Evolutionary conservation across 2,113 vertebrate species (phyloP), one percentile per base, ranked within the genome.

Genomic region (Hemibagrus wyckioides): DNA sequence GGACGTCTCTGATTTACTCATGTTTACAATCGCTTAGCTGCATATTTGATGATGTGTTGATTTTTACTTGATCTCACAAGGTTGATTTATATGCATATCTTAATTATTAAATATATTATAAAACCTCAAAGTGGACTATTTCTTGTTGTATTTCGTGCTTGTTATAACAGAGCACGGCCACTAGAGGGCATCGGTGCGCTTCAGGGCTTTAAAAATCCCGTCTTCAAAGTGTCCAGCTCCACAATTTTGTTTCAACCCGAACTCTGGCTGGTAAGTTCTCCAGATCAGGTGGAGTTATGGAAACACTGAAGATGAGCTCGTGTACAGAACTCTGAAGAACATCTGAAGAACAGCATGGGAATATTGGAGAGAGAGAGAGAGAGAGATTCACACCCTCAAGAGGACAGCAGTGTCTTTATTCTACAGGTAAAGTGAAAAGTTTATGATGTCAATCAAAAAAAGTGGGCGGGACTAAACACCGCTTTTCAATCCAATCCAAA

Each of bases 61-160:
- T 80, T 86, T 80, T 54, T 82, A 41, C 17, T n/a, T 54, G 57
- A 71, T 73, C 33, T 69, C 61, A 69, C 9, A 75, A 36, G 36
- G 17, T 73, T 86, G 63, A 87, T 82, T 82, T 73, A 13, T 82
- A 44, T n/a, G 44, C 71, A 28, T 85, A 48, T 85, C 76, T 65
- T 65, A 80, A 61, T n/a, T 23, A 52, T 79, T 85, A 86, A 86
- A 80, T 21, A 80, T 21, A 28, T 23, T 79, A 79, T 63, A 36
- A 85, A 48, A 11, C 28, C 14, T 52, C 75, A 30, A 15, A 59
- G 11, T 56, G 30, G 7, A 21, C 13, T 8, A 59, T 59, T 13
- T 11, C 9, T 8, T 36, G 17, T 11, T 8, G 50, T 33, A 4
- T 81, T 59, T 28, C 13, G 19, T 36, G 77, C 77, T 33, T 80